Conservation (phyloP, 1,140 invertebrate species). For the Trichonephila inaurata region DNA sequence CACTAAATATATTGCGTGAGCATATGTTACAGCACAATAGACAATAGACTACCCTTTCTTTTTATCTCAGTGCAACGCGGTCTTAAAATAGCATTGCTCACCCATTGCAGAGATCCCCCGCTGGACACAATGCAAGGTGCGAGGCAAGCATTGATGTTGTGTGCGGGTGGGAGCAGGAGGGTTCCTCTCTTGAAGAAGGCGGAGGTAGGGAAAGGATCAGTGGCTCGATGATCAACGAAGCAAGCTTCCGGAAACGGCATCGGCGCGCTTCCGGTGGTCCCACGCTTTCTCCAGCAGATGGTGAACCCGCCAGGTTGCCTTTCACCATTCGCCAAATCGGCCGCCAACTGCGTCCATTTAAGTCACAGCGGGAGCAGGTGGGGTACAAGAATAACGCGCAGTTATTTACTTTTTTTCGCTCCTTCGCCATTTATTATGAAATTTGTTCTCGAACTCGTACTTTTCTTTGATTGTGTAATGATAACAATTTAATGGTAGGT, state of each 20-base stretch:
- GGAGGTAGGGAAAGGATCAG: slow-evolving; percentile 11
- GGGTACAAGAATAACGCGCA: background rate
- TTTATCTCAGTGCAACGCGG: background rate
- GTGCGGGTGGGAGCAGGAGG: background rate
- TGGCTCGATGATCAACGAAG: slow-evolving; percentile 65
- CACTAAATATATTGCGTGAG: no score
- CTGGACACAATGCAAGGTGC: slow-evolving; percentile 57
- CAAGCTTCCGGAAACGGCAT: slow-evolving; percentile 68
- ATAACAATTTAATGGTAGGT: background rate
- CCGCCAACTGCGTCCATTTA: slow-evolving; percentile 28
- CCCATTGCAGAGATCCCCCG: background rate
- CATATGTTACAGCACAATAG: no score
- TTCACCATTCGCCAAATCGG: slow-evolving; percentile 39
- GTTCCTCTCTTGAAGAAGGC: background rate
- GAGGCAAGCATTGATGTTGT: slow-evolving; percentile 57
- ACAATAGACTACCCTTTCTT: no score
- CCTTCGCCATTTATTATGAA: background rate
- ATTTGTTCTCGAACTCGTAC: background rate
- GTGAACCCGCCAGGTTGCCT: slow-evolving; percentile 28
- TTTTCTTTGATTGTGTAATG: slow-evolving; percentile 2
- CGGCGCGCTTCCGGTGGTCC: slow-evolving; percentile 48
- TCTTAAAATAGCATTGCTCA: background rate
- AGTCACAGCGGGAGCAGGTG: background rate
- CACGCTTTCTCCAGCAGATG: slow-evolving; percentile 58
- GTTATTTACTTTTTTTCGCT: background rate